Base-by-base conservation (phyloP, 1,140 invertebrate genomes). In the Odontomachus brunneus region DNA sequence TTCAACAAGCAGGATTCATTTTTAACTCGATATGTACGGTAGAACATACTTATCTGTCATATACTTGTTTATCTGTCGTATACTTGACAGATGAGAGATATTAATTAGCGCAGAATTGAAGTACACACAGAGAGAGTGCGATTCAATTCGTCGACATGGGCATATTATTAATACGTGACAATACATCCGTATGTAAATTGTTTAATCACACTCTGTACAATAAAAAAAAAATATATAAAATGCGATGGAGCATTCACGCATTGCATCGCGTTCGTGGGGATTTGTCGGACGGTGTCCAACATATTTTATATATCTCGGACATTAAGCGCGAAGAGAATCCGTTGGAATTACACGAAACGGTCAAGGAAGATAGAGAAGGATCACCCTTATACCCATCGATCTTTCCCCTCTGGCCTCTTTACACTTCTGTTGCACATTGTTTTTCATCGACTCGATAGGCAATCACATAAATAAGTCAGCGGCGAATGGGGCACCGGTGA, bases 381-480 rank as follows among this genome's bases (percentile, higher is more conserved):
- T 80, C 65, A 57, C 75, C 65, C 75, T 80, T 80, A 80, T 80
- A 80, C 33, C 75, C 75, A 69, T 80, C 75, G 75, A 80, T 80
- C 75, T 80, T 80, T 69, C 65, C 75, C 75, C 75, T 80, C 75
- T 80, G 75, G 75, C 75, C 75, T 80, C 75, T 80, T 80, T 80
- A 80, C 75, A 80, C 75, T 80, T 80, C 75, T 80, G 65, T 80
- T 80, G 75, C 75, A 91, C 90, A 91, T 92, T 90, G 92, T 92
- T 92, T 91, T 82, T 84, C 89, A 89, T 89, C 78, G 86, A 78
- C 78, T 82, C 86, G 66, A 75, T 69, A 72, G 87, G 87, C 91
- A 90, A 92, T 92, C 91, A 89, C 92, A 92, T 93, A 93, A 93
- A 93, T 92, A 93, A 93, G 90, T 93, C 90, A 92, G 67, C 33